A percentile compares a stretch with the other conserved stretches of the same genome.
phyloP scores from a whole-genome alignment of 2,888 invertebrate species.

The Digitonthophagus gazella region DNA sequence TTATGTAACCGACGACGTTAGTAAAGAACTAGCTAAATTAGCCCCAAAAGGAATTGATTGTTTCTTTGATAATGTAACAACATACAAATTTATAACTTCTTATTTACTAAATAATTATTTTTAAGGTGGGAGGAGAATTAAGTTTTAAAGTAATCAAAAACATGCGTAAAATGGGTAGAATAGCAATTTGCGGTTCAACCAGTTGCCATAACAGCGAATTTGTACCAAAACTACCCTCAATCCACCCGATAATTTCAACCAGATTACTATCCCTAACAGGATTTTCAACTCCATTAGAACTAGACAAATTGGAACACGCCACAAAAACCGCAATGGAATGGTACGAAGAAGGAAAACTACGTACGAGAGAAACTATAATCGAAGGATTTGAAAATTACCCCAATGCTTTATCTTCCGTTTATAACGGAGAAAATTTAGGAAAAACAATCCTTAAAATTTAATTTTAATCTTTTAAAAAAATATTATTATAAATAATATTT shows the following conservation, averaged over 20 bases:
- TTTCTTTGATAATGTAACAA: constrained; percentile 76
- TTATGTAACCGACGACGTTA: constrained; percentile 64
- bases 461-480: background rate
- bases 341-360: constrained; percentile 67
- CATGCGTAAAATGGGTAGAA: constrained; percentile 63
- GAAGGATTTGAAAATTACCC: constrained; percentile 73
- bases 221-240: background rate
- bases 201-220: background rate
- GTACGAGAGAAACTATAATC: constrained; percentile 66
- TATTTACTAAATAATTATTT: background rate
- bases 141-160: constrained; percentile 59
- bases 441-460: constrained; percentile 65
- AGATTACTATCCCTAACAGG: background rate
- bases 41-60: constrained; percentile 72
- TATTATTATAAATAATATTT: too few relatives aligned
- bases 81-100: background rate
- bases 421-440: constrained; percentile 65
- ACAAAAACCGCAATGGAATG: constrained; percentile 49
- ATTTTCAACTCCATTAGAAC: background rate
- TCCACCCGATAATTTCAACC: background rate
- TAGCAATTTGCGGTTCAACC: constrained; percentile 62
- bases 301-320: background rate
- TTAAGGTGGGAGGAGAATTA: constrained; percentile 64
- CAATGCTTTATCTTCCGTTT: constrained; percentile 63
- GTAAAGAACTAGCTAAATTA: constrained; percentile 53